These are phyloP conservation scores for Trogon surrucura DNA, from an alignment of 2,113 vertebrate genomes.

Conservation along the genomic window DNA sequence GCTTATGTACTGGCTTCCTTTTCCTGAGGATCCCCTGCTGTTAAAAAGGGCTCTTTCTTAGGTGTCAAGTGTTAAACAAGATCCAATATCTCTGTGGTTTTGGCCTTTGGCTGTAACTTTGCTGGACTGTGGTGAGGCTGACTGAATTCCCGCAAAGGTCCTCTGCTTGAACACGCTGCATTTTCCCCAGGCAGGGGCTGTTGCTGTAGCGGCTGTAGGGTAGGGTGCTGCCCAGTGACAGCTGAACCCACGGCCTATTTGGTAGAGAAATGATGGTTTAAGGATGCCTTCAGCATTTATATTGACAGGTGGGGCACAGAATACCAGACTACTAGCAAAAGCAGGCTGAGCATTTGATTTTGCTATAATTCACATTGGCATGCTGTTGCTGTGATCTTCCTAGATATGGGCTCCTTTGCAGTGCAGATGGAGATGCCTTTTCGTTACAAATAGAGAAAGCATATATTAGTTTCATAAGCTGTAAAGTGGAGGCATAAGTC, in stretches of 20 bases:
- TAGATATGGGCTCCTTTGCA: neutral
- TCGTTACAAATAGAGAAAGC: neutral
- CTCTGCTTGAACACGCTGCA: neutral
- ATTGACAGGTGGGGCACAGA: neutral
- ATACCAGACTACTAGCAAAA: neutral
- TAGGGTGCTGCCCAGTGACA: neutral
- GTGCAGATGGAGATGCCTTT: neutral
- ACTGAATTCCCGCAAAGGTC: neutral
- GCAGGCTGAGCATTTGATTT: neutral
- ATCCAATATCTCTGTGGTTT: neutral
- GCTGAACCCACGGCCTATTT: rapidly evolving
- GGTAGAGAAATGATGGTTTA: neutral
- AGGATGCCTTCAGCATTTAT: neutral
- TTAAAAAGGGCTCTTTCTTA: neutral
- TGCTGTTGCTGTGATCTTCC: neutral
- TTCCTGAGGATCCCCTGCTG: neutral
- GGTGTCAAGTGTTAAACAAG: neutral
- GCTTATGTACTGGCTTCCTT: neutral
- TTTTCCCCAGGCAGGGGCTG: neutral
- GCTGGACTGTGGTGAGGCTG: neutral
- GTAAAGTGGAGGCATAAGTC: neutral
- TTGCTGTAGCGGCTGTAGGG: neutral
- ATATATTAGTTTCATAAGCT: neutral
- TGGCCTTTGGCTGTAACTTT: neutral
- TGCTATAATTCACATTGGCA: neutral